These are phyloP conservation scores for Hoplostethus atlanticus DNA, from an alignment of 2,797 vertebrate species.

Conservation along the genomic window DNA sequence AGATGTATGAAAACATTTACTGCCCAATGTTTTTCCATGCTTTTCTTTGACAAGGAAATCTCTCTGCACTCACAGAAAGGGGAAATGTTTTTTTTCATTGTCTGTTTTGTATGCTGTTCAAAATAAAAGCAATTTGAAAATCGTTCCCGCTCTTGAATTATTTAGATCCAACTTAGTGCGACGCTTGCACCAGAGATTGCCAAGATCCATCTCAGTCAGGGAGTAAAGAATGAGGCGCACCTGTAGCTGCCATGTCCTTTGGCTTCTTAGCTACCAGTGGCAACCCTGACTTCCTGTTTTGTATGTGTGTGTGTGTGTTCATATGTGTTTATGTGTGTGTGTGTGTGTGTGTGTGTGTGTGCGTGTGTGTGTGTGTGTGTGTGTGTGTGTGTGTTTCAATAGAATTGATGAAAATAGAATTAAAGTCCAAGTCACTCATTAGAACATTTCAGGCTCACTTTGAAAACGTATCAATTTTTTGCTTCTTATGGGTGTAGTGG, in stretches of 20 bases:
- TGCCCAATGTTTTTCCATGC: slow-evolving; percentile 48
- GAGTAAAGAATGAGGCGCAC: slow-evolving; percentile 79
- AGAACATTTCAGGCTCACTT: too few relatives aligned
- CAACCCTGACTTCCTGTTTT: slow-evolving; percentile 65
- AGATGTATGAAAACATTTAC: slow-evolving; percentile 78
- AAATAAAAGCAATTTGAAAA: slow-evolving; percentile 83
- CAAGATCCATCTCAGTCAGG: slow-evolving; percentile 87
- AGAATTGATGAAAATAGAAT: background rate
- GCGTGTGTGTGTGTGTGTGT: background rate
- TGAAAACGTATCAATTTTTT: too few relatives aligned
- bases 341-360: slow-evolving; percentile 2
- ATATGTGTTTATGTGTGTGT: background rate
- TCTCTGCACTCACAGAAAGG: slow-evolving; percentile 57
- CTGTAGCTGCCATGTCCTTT: slow-evolving; percentile 84
- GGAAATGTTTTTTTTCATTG: slow-evolving; percentile 54
- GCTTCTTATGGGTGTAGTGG: too few relatives aligned
- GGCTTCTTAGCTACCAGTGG: slow-evolving; percentile 68
- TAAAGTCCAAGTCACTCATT: background rate
- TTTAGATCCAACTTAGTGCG: slow-evolving; percentile 86
- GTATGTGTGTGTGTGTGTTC: slow-evolving; percentile 8
- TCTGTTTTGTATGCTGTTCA: slow-evolving; percentile 78
- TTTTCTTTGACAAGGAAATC: slow-evolving; percentile 69
- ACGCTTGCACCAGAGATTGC: slow-evolving; percentile 83
- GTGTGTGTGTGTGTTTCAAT: background rate
- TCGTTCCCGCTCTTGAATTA: slow-evolving; percentile 83